Base-by-base conservation (phyloP, 2,113 vertebrate genomes). In the Ornithorhynchus anatinus region DNA sequence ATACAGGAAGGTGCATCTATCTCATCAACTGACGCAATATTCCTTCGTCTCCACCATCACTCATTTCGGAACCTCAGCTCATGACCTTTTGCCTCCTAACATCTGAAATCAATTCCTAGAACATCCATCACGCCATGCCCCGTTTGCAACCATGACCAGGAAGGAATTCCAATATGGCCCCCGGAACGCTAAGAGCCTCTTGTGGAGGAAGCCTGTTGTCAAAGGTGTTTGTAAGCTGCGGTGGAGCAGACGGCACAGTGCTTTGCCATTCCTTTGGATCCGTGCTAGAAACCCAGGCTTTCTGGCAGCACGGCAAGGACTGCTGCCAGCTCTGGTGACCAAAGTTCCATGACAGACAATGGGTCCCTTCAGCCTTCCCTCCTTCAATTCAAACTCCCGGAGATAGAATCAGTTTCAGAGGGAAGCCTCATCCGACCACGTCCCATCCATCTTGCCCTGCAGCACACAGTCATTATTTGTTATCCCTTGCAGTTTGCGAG, bases 381-480 rank as follows among this genome's bases (percentile, higher is more conserved):
- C 38, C 16, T 69, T 67, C 74, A 73, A 71, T 42, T 59, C 7
- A 0, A 59, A 62, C 35, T 47, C 61, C 32, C 0, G 2, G 54
- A 7, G 5, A 40, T 1, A 58, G 58, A 33, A 65, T 39, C 45
- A 47, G 50, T 10, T 85, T 59, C 76, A 72, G 68, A 73, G 42
- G 3, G 6, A 75, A 84, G 75, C 3, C 57, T 43, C 72, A 39
- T 70, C 70, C 62, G 69, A 70, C 47, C 71, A 74, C 40, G 39
- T 77, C 62, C 77, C 72, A 82, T 83, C 72, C 37, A 64, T 79
- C 47, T 85, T 65, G 53, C 72, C 59, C 61, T 82, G 69, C 62
- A 81, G 75, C 68, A 77, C 60, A 61, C 58, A 80, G 74, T 50
- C 17, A 69, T 51, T 75, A 44, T 81, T 86, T 80, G 57, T 70